Conservation (phyloP, 2,888 invertebrate species). For the Chrysotoxum bicinctum region DNA sequence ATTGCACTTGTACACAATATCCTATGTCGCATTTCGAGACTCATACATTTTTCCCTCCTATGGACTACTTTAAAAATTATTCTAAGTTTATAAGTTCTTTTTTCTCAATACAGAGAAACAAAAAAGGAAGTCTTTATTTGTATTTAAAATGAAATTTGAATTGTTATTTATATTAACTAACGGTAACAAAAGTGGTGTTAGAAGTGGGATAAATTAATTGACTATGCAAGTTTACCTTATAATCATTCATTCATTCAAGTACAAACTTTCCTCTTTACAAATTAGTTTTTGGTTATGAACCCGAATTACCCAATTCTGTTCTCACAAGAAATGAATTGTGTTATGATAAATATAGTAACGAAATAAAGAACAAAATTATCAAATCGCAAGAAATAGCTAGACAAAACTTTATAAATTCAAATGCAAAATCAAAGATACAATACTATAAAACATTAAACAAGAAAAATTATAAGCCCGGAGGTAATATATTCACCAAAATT, state of each 20-base stretch:
- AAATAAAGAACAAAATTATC: neutral
- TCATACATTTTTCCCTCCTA: too few relatives aligned
- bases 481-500: too few relatives aligned
- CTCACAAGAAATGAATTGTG: neutral
- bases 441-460: neutral
- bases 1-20: too few relatives aligned
- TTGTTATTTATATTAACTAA: too few relatives aligned
- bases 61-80: too few relatives aligned
- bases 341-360: neutral
- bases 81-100: too few relatives aligned
- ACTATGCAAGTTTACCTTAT: slow-evolving; percentile 21
- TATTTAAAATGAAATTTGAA: too few relatives aligned
- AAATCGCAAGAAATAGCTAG: neutral
- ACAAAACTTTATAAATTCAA: neutral
- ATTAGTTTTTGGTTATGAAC: slow-evolving; percentile 42
- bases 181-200: too few relatives aligned
- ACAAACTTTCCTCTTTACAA: slow-evolving; percentile 40
- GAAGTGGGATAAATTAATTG: slow-evolving; percentile 23
- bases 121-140: too few relatives aligned
- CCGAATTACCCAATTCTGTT: slow-evolving; percentile 26
- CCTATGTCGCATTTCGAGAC: too few relatives aligned
- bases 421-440: slow-evolving; percentile 5
- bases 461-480: neutral
- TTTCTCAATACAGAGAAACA: too few relatives aligned
- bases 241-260: slow-evolving; percentile 26